These are phyloP conservation scores for Panzeria rudis DNA, from an alignment of 2,888 invertebrate species.

Conservation along the genomic window DNA sequence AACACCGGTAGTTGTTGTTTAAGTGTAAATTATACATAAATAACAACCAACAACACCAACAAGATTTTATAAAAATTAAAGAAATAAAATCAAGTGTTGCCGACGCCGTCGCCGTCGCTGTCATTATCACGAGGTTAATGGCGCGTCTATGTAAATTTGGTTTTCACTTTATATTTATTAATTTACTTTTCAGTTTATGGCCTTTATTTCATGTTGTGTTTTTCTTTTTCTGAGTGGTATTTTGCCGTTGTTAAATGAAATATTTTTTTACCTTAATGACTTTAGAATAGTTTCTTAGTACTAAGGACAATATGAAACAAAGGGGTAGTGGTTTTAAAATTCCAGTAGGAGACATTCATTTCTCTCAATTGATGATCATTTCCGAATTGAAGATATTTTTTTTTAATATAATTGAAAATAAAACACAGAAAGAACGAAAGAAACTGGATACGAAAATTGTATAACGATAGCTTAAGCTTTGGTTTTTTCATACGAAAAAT, in stretches of 20 bases:
- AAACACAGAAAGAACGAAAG: no score
- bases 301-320: neutral
- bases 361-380: neutral
- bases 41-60: constrained; percentile 29
- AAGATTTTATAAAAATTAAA: constrained; percentile 14
- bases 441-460: no score
- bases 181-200: constrained; percentile 52
- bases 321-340: neutral
- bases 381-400: neutral
- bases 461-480: no score
- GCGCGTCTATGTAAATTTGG: constrained; percentile 69
- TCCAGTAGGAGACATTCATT: neutral
- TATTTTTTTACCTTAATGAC: constrained; percentile 59
- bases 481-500: no score
- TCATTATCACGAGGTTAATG: constrained; percentile 70
- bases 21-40: constrained; percentile 59
- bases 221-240: neutral
- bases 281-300: constrained; percentile 27
- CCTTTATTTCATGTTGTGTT: constrained; percentile 15
- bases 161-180: constrained; percentile 57
- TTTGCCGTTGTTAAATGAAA: constrained; percentile 48
- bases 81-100: constrained; percentile 51
- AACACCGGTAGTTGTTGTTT: constrained; percentile 65
- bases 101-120: constrained; percentile 65
- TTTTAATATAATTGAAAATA: no score